A percentile compares a stretch with the other conserved stretches of the same genome.
Conservation (phyloP, 53 echinoderm and acorn worm genomes). For the Hippasteria phrygiana region DNA sequence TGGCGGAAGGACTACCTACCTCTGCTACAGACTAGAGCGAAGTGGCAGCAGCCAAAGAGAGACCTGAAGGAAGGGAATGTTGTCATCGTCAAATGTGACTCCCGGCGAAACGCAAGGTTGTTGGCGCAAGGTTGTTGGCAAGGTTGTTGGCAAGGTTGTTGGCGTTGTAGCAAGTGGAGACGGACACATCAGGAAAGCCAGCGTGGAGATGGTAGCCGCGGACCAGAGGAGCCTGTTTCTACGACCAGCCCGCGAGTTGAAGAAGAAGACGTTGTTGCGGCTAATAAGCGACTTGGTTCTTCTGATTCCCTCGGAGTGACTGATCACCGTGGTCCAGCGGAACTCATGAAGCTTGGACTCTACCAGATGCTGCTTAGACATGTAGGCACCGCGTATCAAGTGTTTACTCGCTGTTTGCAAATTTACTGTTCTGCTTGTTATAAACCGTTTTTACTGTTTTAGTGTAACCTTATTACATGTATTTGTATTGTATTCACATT, state of each 20-base stretch:
- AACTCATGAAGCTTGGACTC: constrained; percentile 8
- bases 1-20: constrained; percentile 72
- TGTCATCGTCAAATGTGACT: constrained; percentile 65
- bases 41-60: constrained; percentile 64
- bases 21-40: constrained; percentile 58
- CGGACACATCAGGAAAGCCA: constrained; percentile 64
- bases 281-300: constrained; percentile 69
- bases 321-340: constrained; percentile 5
- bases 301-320: constrained; percentile 50
- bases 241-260: constrained; percentile 29
- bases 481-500: too few relatives aligned
- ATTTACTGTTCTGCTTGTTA: constrained; percentile 11
- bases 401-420: not conserved
- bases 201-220: constrained; percentile 48
- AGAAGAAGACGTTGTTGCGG: constrained; percentile 72
- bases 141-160: too few relatives aligned
- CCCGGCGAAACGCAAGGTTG: constrained; percentile 63
- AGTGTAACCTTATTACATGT: too few relatives aligned
- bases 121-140: constrained; percentile 62
- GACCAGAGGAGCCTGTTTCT: constrained; percentile 35
- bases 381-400: not conserved
- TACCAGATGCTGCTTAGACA: not conserved
- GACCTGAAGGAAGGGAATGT: constrained; percentile 54
- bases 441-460: too few relatives aligned
- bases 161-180: constrained; percentile 42